Percentiles rank a stretch among this genome's conserved stretches.
Conservation (phyloP, 2,113 vertebrate genomes). For the Chascanopsetta lugubris region DNA sequence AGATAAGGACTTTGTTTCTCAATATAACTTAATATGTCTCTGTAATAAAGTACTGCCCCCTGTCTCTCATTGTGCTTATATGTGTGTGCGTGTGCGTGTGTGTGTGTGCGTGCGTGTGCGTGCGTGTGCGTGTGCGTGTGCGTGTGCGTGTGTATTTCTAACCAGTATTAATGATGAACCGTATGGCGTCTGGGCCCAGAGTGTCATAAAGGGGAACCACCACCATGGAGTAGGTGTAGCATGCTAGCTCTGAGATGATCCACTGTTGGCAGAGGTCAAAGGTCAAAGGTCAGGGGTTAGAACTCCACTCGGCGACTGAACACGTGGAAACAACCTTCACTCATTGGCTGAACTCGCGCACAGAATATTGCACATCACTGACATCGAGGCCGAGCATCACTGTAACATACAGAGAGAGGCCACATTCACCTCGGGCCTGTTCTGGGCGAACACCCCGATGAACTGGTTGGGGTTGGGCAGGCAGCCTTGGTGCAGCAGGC, state of each 20-base stretch:
- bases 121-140: too few relatives aligned
- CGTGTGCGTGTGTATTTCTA: conserved; percentile 50
- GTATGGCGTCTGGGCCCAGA: conserved; percentile 92
- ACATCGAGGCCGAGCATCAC: neutral
- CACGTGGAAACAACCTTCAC: neutral
- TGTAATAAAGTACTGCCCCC: too few relatives aligned
- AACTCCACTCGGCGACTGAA: neutral
- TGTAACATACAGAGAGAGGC: neutral
- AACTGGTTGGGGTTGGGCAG: conserved; percentile 87
- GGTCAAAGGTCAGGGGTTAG: conserved; percentile 5
- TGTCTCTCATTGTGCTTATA: too few relatives aligned
- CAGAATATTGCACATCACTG: neutral
- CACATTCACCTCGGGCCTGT: conserved; percentile 94
- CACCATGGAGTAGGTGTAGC: conserved; percentile 99
- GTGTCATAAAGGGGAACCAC: conserved; percentile 97
- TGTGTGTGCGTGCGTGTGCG: neutral
- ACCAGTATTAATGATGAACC: conserved; percentile 97
- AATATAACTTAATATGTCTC: too few relatives aligned
- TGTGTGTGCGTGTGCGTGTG: too few relatives aligned
- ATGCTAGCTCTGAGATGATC: conserved; percentile 97
- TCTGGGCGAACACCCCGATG: conserved; percentile 97
- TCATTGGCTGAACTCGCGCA: neutral
- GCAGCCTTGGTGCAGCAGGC: conserved; percentile 91
- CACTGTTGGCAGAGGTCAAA: conserved; percentile 81
- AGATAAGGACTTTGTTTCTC: too few relatives aligned